Evolutionary conservation across 2,797 vertebrate species (phyloP).

Genomic region (Coilia nasus): DNA sequence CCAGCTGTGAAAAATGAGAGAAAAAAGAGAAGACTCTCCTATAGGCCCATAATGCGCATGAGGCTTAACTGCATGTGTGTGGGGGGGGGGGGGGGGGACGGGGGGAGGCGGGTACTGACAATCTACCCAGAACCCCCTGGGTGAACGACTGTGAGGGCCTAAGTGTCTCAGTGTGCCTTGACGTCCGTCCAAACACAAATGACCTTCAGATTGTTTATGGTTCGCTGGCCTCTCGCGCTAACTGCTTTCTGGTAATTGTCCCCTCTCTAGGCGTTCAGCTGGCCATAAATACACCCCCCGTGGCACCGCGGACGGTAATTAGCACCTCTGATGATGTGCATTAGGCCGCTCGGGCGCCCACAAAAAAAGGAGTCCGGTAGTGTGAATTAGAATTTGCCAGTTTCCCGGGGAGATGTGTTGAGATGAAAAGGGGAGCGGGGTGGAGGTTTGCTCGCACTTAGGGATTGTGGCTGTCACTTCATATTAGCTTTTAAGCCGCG

Average conservation of each 20-base stretch:
- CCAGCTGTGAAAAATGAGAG: constrained; percentile 42
- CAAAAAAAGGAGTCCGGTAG: constrained; percentile 29
- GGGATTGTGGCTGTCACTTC: constrained; percentile 35
- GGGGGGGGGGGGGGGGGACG: neutral
- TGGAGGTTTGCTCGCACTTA: constrained; percentile 7
- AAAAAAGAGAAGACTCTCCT: constrained; percentile 27
- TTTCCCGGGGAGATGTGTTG: neutral
- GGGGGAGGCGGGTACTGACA: constrained; percentile 29
- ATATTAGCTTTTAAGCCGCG: constrained; percentile 34
- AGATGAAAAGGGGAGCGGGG: neutral
- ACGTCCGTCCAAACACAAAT: constrained; percentile 13
- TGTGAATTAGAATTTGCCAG: constrained; percentile 17
- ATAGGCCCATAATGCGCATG: constrained; percentile 33
- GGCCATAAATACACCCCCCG: constrained; percentile 17
- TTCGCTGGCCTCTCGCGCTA: constrained; percentile 26
- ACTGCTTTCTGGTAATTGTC: constrained; percentile 41
- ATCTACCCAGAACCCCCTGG: constrained; percentile 28
- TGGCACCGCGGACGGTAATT: constrained; percentile 34
- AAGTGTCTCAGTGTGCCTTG: neutral
- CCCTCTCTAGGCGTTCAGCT: constrained; percentile 27
- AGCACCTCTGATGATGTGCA: constrained; percentile 22
- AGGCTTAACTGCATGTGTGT: constrained; percentile 24
- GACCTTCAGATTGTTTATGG: constrained; percentile 37
- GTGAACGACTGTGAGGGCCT: neutral
- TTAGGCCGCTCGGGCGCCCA: constrained; percentile 27